Base-by-base conservation (phyloP, 2,113 vertebrate species). In the Acanthochromis polyacanthus region DNA sequence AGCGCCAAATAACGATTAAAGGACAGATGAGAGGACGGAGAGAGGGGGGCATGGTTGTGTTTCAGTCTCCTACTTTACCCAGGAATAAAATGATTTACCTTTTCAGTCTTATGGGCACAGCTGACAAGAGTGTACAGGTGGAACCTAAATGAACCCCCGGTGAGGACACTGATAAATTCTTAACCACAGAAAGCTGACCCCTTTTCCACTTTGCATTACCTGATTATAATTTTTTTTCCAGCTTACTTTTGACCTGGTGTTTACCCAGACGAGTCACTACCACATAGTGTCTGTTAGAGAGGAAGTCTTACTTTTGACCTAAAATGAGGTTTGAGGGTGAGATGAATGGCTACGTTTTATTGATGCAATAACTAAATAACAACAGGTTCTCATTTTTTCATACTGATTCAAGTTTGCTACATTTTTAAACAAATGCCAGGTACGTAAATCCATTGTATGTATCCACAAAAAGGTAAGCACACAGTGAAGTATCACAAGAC, bases 311-410 rank as follows among this genome's bases (percentile, higher is more conserved):
- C 22, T 10, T 28, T 10, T 57, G 23, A 56, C 32, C 36, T 82
- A 15, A 72, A 75, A 76, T 28, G 25, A 4, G 12, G 36, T 52
- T 30, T 50, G 16, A 58, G 28, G 61, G 11, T 66, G 56, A 56
- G 25, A n/a, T 64, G 51, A 76, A 79, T 84, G 74, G 61, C 30
- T n/a, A 82, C 61, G 78, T 81, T 83, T 90, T 90, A 85, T 82
- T 80, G 14, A 88, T 56, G 36, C 65, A 75, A 36, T 67, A 80
- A 87, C 91, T 75, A 82, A 85, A 20, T 28, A 62, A 68, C 20
- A 75, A 66, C 16, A 70, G 84, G 86, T 91, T 67, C 75, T 82
- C 76, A n/a, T 81, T 76, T 56, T 80, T 45, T 11, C 5, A 43
- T 15, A 4, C 1, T 51, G 48, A 56, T 2, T 51, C 17, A 40